phyloP scores from a whole-genome alignment of 2,113 vertebrate genomes.

The Sinocyclocheilus anophthalmus region DNA sequence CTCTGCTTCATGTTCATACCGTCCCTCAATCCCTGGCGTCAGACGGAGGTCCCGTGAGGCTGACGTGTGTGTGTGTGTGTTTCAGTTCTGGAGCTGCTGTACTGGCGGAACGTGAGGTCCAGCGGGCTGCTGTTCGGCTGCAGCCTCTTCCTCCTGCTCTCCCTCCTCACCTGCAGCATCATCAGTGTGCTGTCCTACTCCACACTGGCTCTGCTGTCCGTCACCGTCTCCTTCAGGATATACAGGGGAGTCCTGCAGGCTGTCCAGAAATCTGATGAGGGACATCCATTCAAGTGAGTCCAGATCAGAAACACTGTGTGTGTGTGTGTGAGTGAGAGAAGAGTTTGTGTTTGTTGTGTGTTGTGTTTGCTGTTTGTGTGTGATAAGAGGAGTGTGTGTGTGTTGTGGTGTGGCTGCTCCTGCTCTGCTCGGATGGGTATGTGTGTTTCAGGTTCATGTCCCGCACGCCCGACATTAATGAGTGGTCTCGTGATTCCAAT shows the following conservation, averaged over 20 bases:
- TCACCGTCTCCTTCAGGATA: constrained; percentile 96
- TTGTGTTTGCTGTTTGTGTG: no score
- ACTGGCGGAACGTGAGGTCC: constrained; percentile 97
- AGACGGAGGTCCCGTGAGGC: no score
- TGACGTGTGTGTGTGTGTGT: background rate
- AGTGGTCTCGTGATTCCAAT: no score
- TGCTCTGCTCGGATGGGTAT: no score
- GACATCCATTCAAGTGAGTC: constrained; percentile 95
- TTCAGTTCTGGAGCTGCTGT: constrained; percentile 94
- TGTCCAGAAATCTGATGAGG: constrained; percentile 95
- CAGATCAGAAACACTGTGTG: no score
- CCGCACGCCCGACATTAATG: no score
- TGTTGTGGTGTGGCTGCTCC: background rate
- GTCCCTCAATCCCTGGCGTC: no score
- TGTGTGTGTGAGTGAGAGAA: no score
- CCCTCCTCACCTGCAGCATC: constrained; percentile 93
- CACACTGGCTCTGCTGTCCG: constrained; percentile 90
- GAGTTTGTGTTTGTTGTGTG: no score
- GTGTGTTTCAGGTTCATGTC: no score
- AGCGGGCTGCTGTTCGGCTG: constrained; percentile 93
- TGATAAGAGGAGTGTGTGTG: no score
- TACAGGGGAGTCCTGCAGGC: constrained; percentile 97
- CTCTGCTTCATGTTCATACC: no score
- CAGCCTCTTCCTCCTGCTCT: constrained; percentile 91
- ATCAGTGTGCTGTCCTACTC: constrained; percentile 93